Evolutionary conservation across 2,888 invertebrate genomes (phyloP), one percentile per base, ranked within the genome.

Genomic region (Sphaerophoria rueppellii): DNA sequence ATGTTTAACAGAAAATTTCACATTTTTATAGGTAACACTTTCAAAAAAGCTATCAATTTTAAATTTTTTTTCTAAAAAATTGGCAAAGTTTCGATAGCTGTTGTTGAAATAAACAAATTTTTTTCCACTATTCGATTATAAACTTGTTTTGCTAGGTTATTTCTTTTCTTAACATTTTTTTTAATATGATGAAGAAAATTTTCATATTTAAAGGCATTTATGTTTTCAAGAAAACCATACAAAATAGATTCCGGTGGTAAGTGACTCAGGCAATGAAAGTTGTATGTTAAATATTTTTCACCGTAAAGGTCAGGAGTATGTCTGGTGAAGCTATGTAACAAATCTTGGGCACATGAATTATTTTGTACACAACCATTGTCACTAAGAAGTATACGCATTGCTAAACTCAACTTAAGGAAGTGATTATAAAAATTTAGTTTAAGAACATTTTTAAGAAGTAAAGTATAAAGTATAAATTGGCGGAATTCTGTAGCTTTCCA

Each of bases 401-500:
- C n/a, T 7, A 35, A 14, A 24, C 35, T 35, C 9, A 57, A 5
- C 6, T 14, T 35, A 34, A 35, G n/a, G 35, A 57, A 57, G 7
- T 57, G 57, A 7, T n/a, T 57, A 35, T 57, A 57, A 14, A 35
- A 57, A 6, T 57, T 7, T 2, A 24, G 24, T 24, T 57, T 57
- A 7, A 57, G 35, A 12, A 57, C 5, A 5, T 57, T 35, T 57
- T 57, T 35, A 0, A 57, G 35, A 4, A 9, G 5, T 6, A 34
- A 57, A 2, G 35, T 57, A 12, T 57, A 57, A 9, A 57, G n/a
- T 3, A 57, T 1, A 35, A 57, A 57, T 57, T 57, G 57, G 7
- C 35, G n/a, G 7, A 57, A 57, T 35, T 57, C 57, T 14, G 35
- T 35, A 14, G n/a, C 57, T 57, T 57, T 57, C 57, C n/a, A 57